phyloP scores from a whole-genome alignment of 2,113 vertebrate species.

The Chauna torquata region DNA sequence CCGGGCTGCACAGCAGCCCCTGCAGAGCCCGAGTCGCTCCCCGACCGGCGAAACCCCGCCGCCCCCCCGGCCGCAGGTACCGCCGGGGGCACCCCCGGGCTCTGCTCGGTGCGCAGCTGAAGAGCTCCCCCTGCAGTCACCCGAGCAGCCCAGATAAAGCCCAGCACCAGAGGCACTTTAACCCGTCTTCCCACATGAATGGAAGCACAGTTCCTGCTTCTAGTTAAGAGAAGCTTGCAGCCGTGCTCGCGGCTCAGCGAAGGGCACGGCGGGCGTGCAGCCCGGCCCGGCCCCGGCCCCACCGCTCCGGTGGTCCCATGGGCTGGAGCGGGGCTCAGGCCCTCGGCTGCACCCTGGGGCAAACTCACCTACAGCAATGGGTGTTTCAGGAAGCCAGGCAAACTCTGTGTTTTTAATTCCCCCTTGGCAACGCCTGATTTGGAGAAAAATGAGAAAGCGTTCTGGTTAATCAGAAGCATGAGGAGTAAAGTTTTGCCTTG shows the following conservation, averaged over 20 bases:
- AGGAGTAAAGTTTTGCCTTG: not conserved
- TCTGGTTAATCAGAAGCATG: not conserved
- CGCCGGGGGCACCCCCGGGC: too few relatives aligned
- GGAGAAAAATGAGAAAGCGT: not conserved
- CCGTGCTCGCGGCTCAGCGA: not conserved
- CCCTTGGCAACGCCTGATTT: not conserved
- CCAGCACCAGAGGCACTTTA: accelerated
- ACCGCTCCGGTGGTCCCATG: not conserved
- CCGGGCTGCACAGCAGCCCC: too few relatives aligned
- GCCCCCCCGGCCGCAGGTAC: accelerated
- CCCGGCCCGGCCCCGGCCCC: not conserved
- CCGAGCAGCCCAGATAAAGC: accelerated
- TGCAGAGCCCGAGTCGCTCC: too few relatives aligned
- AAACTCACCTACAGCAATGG: not conserved
- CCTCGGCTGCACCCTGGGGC: not conserved
- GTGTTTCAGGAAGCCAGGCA: not conserved
- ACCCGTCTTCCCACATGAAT: accelerated
- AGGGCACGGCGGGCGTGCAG: not conserved
- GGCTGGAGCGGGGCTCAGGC: not conserved
- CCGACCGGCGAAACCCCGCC: too few relatives aligned
- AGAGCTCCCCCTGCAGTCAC: conserved; percentile 60
- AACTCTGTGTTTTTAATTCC: not conserved
- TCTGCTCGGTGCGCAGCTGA: not conserved
- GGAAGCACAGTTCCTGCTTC: not conserved
- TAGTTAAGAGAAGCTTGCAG: accelerated